Base-by-base conservation (phyloP, 2,888 invertebrate species). In the Ichneumon xanthorius region DNA sequence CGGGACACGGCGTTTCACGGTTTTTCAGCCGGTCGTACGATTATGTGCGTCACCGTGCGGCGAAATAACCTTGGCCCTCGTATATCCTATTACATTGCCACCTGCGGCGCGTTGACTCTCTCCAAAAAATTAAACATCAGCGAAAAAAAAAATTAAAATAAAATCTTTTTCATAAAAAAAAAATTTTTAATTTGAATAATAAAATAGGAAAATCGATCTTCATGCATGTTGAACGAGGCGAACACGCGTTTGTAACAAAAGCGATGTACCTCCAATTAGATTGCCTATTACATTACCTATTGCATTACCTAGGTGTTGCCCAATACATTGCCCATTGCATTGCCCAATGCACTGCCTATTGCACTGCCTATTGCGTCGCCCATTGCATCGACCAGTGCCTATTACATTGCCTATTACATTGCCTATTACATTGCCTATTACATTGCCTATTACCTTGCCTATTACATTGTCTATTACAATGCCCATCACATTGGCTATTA, bases 21-120 rank as follows among this genome's bases (percentile, higher is more conserved):
- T 63, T 63, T 53, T 63, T 63, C 61, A 63, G 61, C 30, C 16
- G 33, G 30, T 63, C 61, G 61, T 63, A 63, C 61, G 61, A 63
- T 63, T 30, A 63, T 63, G 61, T 33, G 61, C 26, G 61, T 16
- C 26, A 58, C 58, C 58, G 26, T 22, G 30, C 61, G 30, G 33
- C 33, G 61, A 14, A 63, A 30, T 63, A 63, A 63, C 61, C 61
- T 63, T 63, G 61, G 61, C 61, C 61, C 61, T 63, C 61, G 61
- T 63, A 33, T 63, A 63, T 63, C 61, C 61, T 26, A 63, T 63
- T 63, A 63, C 61, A 63, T 33, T 63, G 30, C 61, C 16, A 63
- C 30, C 61, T 30, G 30, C 26, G 16, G n/a, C 33, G 30, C 61
- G 61, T 30, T 63, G 33, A 63, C 33, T 63, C 61, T 16, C 33